These are phyloP conservation scores for Conchocele bisecta DNA, from an alignment of 2,888 invertebrate genomes.

Conservation along the genomic window DNA sequence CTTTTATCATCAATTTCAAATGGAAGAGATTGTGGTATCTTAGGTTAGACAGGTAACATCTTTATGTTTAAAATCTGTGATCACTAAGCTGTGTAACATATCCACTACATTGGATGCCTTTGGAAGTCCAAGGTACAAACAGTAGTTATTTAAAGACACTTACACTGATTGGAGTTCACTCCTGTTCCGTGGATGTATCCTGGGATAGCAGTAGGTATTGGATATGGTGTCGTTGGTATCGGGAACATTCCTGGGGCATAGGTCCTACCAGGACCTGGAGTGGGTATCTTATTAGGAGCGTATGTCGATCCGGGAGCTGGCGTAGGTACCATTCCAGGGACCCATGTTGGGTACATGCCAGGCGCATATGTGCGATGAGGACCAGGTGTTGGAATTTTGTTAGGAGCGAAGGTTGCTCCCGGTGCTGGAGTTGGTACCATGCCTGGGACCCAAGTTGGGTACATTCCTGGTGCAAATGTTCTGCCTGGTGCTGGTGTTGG, in stretches of 20 bases:
- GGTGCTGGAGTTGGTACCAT: constrained; percentile 56
- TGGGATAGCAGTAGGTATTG: constrained; percentile 60
- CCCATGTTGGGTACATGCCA: constrained; percentile 56
- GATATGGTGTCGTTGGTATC: constrained; percentile 44
- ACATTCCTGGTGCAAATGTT: constrained; percentile 52
- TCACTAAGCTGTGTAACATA: no score
- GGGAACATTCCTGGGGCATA: constrained; percentile 48
- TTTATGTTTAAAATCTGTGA: no score
- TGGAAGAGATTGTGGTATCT: no score
- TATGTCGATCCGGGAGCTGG: constrained; percentile 55
- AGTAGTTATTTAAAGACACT: no score
- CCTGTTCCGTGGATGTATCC: constrained; percentile 60
- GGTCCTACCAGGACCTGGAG: constrained; percentile 49
- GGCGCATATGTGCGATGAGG: constrained; percentile 59
- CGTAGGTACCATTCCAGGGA: constrained; percentile 55
- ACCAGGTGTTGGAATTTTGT: constrained; percentile 53
- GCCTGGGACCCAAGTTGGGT: constrained; percentile 47
- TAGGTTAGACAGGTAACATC: no score
- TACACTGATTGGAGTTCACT: constrained; percentile 57
- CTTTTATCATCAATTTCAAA: no score
- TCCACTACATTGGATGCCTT: no score
- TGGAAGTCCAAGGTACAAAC: no score
- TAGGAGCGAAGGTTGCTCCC: constrained; percentile 48
- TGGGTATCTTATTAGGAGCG: constrained; percentile 52
- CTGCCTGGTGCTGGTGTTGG: constrained; percentile 60